phyloP scores from a whole-genome alignment of 35 echinoderm and acorn worm genomes.

The Heliocidaris erythrogramma region DNA sequence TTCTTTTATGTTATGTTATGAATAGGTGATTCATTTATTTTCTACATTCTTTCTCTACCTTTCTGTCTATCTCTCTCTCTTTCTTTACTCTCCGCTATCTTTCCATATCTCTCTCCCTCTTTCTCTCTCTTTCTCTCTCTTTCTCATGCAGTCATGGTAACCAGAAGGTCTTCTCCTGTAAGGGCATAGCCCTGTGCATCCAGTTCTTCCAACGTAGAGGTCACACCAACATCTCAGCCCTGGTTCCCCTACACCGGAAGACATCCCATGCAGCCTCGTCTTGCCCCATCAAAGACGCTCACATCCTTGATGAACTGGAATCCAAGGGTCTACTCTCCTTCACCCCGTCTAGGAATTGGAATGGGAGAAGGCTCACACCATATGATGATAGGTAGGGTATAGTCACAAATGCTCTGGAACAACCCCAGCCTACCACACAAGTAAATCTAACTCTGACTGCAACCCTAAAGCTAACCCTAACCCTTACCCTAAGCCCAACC shows the following conservation, averaged over 20 bases:
- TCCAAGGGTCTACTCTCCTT: constrained; percentile 53
- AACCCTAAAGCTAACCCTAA: no score
- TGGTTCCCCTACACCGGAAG: constrained; percentile 53
- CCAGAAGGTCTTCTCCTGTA: constrained; percentile 56
- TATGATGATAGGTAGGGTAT: constrained; percentile 69
- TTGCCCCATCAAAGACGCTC: constrained; percentile 54
- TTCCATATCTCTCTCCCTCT: not conserved
- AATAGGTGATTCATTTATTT: no score
- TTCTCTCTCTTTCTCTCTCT: not conserved
- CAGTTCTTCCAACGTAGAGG: constrained; percentile 62
- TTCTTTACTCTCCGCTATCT: no score
- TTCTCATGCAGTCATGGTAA: constrained; percentile 50
- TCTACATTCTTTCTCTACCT: no score
- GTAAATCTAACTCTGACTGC: no score
- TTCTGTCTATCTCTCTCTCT: no score
- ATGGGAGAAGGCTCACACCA: constrained; percentile 40
- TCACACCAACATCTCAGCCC: constrained; percentile 58
- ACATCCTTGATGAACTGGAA: constrained; percentile 59
- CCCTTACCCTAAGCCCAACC: no score
- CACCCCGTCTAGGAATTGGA: constrained; percentile 51
- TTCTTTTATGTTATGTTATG: no score
- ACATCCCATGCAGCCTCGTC: constrained; percentile 16
- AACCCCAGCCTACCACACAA: no score
- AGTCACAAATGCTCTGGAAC: no score
- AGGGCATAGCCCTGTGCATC: constrained; percentile 65